A percentile compares a stretch with the other conserved stretches of the same genome.
phyloP scores from a whole-genome alignment of 2,797 vertebrate genomes.

The Lacerta bilineata region DNA sequence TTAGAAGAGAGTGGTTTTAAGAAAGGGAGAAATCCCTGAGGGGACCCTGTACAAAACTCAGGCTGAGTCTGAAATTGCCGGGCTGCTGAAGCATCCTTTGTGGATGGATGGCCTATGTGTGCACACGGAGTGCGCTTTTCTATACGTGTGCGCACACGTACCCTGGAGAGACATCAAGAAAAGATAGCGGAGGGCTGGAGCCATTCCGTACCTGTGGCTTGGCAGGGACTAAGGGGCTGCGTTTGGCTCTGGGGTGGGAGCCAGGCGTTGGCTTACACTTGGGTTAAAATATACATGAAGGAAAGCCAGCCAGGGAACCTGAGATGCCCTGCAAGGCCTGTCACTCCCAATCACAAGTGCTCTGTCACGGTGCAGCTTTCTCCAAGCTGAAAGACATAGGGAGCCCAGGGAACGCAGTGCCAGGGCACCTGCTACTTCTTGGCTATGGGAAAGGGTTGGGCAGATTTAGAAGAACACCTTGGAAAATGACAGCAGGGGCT shows the following conservation, averaged over 20 bases:
- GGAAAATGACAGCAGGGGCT: too few relatives aligned
- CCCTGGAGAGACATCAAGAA: not conserved
- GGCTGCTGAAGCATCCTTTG: not conserved
- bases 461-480: not conserved
- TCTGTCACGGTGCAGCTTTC: not conserved
- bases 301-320: not conserved
- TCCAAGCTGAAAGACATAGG: fast-evolving
- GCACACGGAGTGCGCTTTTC: not conserved
- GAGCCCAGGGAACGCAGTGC: not conserved
- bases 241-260: conserved; percentile 36
- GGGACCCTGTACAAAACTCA: not conserved
- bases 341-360: conserved; percentile 8
- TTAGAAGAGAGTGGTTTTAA: not conserved
- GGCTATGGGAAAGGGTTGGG: not conserved
- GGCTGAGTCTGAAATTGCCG: not conserved
- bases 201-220: not conserved
- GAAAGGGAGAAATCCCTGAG: not conserved
- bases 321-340: not conserved
- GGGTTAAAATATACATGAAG: conserved; percentile 17
- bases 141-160: not conserved
- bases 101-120: not conserved
- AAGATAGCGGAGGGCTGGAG: not conserved
- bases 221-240: not conserved
- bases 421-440: conserved; percentile 45
- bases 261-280: conserved; percentile 46